Percentiles rank a stretch among this genome's conserved stretches.
These are phyloP conservation scores for Danaus melanippus DNA, from an alignment of 1,140 invertebrate species.

Conservation along the genomic window DNA sequence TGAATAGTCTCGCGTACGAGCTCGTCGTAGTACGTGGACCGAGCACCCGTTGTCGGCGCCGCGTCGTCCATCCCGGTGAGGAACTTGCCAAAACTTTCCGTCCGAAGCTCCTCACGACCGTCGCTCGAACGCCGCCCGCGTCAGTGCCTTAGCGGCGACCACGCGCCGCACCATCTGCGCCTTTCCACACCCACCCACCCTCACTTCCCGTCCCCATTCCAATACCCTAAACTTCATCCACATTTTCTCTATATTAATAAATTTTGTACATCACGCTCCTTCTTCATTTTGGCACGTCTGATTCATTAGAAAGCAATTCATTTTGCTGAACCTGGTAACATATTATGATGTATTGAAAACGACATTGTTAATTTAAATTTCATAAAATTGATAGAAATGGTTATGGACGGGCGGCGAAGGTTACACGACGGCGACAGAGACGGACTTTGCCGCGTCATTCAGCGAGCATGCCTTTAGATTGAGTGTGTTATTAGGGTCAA, in stretches of 20 bases:
- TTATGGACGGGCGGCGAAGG: slow-evolving; percentile 34
- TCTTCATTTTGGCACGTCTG: too few species aligned
- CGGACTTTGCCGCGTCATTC: slow-evolving; percentile 40
- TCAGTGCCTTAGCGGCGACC: slow-evolving; percentile 59
- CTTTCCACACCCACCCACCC: slow-evolving; percentile 24
- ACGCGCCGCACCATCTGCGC: slow-evolving; percentile 29
- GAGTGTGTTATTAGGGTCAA: slow-evolving; percentile 54
- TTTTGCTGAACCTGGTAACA: too few species aligned
- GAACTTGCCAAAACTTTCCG: slow-evolving; percentile 67
- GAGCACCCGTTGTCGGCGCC: slow-evolving; percentile 31
- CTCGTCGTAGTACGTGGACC: slow-evolving; percentile 38
- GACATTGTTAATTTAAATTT: background rate
- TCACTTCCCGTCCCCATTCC: background rate
- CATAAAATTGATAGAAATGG: slow-evolving; percentile 14
- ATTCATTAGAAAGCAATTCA: too few species aligned
- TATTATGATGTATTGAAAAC: too few species aligned
- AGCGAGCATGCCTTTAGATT: slow-evolving; percentile 60
- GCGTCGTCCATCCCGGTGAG: slow-evolving; percentile 52
- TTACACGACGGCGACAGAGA: slow-evolving; percentile 32
- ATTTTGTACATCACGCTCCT: too few species aligned
- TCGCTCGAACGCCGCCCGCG: slow-evolving; percentile 38
- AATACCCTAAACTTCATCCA: too few species aligned
- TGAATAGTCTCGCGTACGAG: slow-evolving; percentile 42
- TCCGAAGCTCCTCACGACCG: slow-evolving; percentile 59
- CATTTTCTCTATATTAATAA: too few species aligned